Evolutionary conservation across 1,140 invertebrate species (phyloP), one percentile per base, ranked within the genome.

Genomic region (Trypoxylus dichotomus): DNA sequence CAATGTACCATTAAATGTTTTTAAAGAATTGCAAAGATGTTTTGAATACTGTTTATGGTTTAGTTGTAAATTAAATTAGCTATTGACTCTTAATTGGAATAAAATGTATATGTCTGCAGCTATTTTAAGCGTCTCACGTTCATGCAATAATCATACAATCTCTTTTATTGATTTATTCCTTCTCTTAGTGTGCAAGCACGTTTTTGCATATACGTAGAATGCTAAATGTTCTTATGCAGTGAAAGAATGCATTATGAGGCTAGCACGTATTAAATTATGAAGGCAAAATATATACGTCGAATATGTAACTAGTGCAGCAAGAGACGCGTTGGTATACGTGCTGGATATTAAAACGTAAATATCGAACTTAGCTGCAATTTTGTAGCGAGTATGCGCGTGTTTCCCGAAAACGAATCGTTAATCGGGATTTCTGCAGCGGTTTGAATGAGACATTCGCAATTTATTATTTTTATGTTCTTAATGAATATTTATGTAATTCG

Each of bases 231-330:
- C 24, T 68, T 27, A 27, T 54, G 19, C 15, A 21, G 19, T 29
- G 21, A 24, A 27, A 68, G 24, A 68, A 68, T 68, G 60, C 60
- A 24, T 15, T 15, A 27, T 1, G 7, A 24, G 27, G 27, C 19
- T 24, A 27, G 21, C 24, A n/a, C 60, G 60, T 15, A 68, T 68
- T 68, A 24, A 68, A 68, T 68, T 68, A 68, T 68, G 60, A 25
- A 21, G 60, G 8, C 13, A 6, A 25, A 68, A 68, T 27, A n/a
- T 7, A 15, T 54, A 29, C 60, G n/a, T 1, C 60, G 27, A 5
- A 68, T 68, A 54, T 15, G n/a, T 15, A 19, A 19, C 47, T 2
- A n/a, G 15, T n/a, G 47, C 15, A 54, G 19, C 19, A 54, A 54
- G 0, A 54, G 47, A 54, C 19, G 47, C 6, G 47, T 15, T 21